Base-by-base conservation (phyloP, 2,113 vertebrate species). In the Cheirogaleus medius region DNA sequence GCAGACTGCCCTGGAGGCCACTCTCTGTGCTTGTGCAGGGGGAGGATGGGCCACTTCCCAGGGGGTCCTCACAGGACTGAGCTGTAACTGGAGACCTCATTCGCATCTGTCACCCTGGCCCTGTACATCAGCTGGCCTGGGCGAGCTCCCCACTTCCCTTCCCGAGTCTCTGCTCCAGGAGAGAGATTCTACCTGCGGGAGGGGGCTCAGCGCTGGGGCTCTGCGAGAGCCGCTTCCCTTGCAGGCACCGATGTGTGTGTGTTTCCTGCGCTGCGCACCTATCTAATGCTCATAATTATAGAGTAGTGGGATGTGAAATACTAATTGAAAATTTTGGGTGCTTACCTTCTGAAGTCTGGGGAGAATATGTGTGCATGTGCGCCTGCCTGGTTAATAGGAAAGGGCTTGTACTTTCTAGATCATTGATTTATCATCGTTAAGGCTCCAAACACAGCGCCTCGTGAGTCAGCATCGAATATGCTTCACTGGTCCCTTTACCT, bases 321-420 rank as follows among this genome's bases (percentile, higher is more conserved):
- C 89, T 98, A 98, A 98, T 97, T 98, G 98, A 98, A 99, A 98
- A 98, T 96, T 95, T 97, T 39, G 94, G 92, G 97, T 87, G 71
- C 95, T 98, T 98, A 97, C 82, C 34, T 97, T 97, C 95, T 94
- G 23, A 96, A 97, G 97, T 93, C 82, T 71, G 92, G 85, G 68
- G 96, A 98, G 97, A 97, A 94, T 90, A 90, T 97, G 98, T 94
- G 96, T 98, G 98, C 95, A 91, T 97, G 98, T 95, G 96, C 98
- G 98, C 95, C 98, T 98, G 98, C 98, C 98, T 98, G 98, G 98
- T 98, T 98, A 98, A 98, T 98, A 96, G 97, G 97, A 97, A 98
- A 98, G 93, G 95, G 97, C 98, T 97, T 98, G 96, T 96, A 98
- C 98, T 99, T 99, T 99, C 98, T 98, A 98, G 98, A 93, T 98